A percentile compares a stretch with the other conserved stretches of the same genome.
phyloP scores from a whole-genome alignment of 2,797 vertebrate genomes.

The Neosilurus hyrtlii region DNA sequence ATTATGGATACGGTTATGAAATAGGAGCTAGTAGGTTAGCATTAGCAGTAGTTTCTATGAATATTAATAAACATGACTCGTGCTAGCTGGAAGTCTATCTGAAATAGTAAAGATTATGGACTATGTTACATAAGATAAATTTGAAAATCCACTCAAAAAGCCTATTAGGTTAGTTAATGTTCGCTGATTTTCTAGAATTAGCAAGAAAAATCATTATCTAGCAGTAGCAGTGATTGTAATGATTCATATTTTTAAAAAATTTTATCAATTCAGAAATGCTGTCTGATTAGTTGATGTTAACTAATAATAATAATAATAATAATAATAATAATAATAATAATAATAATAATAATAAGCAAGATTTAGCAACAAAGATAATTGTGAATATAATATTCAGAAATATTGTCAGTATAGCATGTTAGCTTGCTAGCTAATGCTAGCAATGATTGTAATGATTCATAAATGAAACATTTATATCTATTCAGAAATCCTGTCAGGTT shows the following conservation, averaged over 20 bases:
- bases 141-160: background rate
- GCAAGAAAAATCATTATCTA: too few species aligned
- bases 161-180: background rate
- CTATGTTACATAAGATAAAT: background rate
- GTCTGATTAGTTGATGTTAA: background rate
- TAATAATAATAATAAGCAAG: too few species aligned
- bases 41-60: background rate
- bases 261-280: background rate
- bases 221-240: too few species aligned
- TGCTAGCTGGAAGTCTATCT: background rate
- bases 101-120: background rate
- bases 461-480: background rate
- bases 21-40: background rate
- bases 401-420: background rate
- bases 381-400: background rate
- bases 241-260: too few species aligned
- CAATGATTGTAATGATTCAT: background rate
- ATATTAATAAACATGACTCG: background rate
- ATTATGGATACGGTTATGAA: background rate
- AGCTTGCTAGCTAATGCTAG: background rate
- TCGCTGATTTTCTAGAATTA: background rate
- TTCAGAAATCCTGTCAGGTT: background rate
- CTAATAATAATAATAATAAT: too few species aligned
- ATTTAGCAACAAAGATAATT: background rate
- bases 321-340: too few species aligned